Percentiles rank a stretch among this genome's conserved stretches.
Evolutionary conservation across 2,797 vertebrate species (phyloP).

Genomic region (Anas capensis): DNA sequence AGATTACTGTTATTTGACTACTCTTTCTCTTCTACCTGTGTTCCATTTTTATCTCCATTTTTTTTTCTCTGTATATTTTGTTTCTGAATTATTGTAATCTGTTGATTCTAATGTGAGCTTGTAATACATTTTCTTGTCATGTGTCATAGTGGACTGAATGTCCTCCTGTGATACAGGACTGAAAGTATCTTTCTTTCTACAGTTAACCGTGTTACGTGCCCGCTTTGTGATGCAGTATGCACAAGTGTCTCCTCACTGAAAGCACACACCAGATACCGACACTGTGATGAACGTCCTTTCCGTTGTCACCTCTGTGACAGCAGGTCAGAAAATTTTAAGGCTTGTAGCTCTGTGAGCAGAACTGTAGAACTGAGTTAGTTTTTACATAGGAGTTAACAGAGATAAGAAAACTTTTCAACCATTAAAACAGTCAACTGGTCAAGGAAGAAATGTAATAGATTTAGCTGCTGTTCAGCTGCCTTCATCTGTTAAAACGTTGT

Average conservation of each 20-base stretch:
- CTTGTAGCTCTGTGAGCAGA: rapidly evolving
- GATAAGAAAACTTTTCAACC: not conserved
- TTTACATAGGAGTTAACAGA: not conserved
- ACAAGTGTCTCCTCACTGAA: conserved; percentile 82
- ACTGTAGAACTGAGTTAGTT: not conserved
- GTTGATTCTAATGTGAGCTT: not conserved
- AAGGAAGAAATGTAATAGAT: not conserved
- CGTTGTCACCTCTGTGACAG: conserved; percentile 83
- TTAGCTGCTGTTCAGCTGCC: not conserved
- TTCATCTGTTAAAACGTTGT: not conserved
- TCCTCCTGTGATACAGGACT: not conserved
- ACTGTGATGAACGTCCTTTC: conserved; percentile 83
- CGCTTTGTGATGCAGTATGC: conserved; percentile 80
- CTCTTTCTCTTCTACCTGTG: not conserved
- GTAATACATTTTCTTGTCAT: not conserved
- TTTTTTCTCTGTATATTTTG: not conserved
- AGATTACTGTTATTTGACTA: not conserved
- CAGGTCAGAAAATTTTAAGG: conserved; percentile 49
- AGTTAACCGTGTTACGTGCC: conserved; percentile 81
- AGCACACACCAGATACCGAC: conserved; percentile 82
- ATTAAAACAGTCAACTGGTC: not conserved
- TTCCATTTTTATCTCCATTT: not conserved
- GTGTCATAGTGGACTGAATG: not conserved
- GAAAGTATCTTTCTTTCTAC: not conserved
- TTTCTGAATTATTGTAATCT: not conserved